Base-by-base conservation (phyloP, 2,797 vertebrate genomes). In the Gobio occitaniae region DNA sequence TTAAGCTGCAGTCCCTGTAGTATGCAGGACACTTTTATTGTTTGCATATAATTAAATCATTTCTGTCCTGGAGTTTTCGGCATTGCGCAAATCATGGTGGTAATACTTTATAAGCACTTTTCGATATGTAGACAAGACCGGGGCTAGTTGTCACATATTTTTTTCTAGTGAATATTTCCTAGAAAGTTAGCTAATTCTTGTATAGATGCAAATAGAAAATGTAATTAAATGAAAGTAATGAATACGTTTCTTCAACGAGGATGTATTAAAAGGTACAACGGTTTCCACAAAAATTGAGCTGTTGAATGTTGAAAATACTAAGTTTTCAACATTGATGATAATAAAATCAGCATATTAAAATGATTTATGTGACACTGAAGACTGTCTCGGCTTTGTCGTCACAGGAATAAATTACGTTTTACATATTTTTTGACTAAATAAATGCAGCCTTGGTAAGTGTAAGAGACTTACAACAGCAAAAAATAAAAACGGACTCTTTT, bases 1-100 rank as follows among this genome's bases (percentile, higher is more conserved):
- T 78, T 77, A 77, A 59, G 75, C 36, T 25, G 21, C 4, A 59
- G 36, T 61, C 75, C 36, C 75, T 59, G 13, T 61, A 61, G 13
- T 61, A 61, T 78, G 75, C 75, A 61, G 38, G 75, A 38, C 44
- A 16, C 0, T 21, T 25, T 41, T 41, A 19, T 25, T 77, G 21
- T 59, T 59, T 77, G 75, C 47, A 38, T 68, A 29, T 36, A 80
- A 80, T 38, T 41, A n/a, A 52, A 80, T 36, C 0, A 54, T 54
- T 54, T 56, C 12, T 59, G 13, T 70, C 36, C 50, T 41, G 21
- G 50, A 13, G 61, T 56, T 81, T 15, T 44, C n/a, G 32, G 15
- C 10, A 59, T 52, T 47, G 68, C 16, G 41, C n/a, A 81, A 71
- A 15, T 44, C n/a, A 56, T 54, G 32, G 29, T n/a, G 1, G 5